phyloP scores from a whole-genome alignment of 2,113 vertebrate species.

The Cochlearius cochlearius region DNA sequence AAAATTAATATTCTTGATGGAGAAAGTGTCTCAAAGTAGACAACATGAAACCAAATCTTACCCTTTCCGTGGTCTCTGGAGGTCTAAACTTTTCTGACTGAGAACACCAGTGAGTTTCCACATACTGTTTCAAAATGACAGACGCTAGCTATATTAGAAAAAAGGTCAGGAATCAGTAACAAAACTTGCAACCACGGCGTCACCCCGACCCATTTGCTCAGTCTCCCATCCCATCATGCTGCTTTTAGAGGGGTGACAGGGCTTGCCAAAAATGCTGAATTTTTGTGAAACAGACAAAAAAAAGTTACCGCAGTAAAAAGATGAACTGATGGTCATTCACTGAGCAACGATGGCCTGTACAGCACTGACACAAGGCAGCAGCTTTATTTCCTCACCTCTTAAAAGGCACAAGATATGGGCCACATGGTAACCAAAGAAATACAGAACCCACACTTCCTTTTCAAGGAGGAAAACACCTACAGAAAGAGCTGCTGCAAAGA shows the following conservation, averaged over 20 bases:
- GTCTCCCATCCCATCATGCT: not conserved
- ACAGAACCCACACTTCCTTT: not conserved
- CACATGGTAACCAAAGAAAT: not conserved
- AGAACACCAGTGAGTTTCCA: constrained; percentile 98
- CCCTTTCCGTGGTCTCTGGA: constrained; percentile 96
- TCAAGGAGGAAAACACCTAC: not conserved
- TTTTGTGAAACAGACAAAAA: not conserved
- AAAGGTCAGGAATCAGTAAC: not conserved
- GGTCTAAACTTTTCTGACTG: constrained; percentile 97
- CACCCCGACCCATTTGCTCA: not conserved
- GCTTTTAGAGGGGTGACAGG: not conserved
- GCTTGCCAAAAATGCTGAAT: not conserved
- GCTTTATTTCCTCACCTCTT: not conserved
- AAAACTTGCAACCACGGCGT: not conserved
- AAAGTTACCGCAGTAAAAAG: not conserved
- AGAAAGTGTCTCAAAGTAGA: not conserved
- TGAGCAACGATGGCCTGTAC: not conserved
- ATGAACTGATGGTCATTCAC: not conserved
- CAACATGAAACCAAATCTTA: constrained; percentile 52
- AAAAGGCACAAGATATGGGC: not conserved
- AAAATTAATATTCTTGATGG: not conserved
- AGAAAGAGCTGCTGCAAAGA: not conserved
- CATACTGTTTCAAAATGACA: constrained; percentile 97
- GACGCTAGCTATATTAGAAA: constrained; percentile 84
- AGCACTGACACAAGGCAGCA: not conserved